Conservation (phyloP, 2,888 invertebrate species). For the Cosmia trapezina region DNA sequence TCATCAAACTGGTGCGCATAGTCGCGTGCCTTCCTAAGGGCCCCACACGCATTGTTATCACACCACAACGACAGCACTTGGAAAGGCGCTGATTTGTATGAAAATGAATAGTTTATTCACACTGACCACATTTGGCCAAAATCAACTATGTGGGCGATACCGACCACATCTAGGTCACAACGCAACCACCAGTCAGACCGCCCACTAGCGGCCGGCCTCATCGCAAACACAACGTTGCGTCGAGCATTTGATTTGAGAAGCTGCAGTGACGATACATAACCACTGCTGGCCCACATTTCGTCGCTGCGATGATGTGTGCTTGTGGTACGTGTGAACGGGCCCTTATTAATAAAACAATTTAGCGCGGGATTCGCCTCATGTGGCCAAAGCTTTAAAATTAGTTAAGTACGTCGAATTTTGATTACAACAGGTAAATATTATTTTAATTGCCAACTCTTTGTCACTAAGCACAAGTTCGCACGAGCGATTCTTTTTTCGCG, state of each 20-base stretch:
- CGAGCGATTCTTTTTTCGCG: too few relatives aligned
- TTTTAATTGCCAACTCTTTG: constrained; percentile 14
- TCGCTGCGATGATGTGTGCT: neutral
- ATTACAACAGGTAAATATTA: neutral
- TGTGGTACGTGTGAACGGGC: neutral
- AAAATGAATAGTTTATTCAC: too few relatives aligned
- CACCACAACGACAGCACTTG: too few relatives aligned
- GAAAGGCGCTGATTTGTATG: too few relatives aligned
- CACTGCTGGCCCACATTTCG: neutral
- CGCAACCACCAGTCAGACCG: too few relatives aligned
- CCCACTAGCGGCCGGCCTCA: too few relatives aligned
- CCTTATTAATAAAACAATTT: neutral
- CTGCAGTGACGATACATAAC: neutral
- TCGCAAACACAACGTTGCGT: neutral
- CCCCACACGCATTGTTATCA: too few relatives aligned
- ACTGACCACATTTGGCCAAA: too few relatives aligned
- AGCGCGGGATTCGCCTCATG: neutral
- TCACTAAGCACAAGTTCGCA: neutral
- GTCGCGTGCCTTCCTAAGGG: neutral
- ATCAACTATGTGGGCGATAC: neutral
- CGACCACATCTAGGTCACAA: neutral
- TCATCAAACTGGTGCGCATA: neutral
- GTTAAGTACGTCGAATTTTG: constrained; percentile 2
- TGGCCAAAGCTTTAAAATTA: neutral
- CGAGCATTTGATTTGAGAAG: neutral